Conservation (phyloP, 1,140 invertebrate genomes). For the Pachypsylla venusta region DNA sequence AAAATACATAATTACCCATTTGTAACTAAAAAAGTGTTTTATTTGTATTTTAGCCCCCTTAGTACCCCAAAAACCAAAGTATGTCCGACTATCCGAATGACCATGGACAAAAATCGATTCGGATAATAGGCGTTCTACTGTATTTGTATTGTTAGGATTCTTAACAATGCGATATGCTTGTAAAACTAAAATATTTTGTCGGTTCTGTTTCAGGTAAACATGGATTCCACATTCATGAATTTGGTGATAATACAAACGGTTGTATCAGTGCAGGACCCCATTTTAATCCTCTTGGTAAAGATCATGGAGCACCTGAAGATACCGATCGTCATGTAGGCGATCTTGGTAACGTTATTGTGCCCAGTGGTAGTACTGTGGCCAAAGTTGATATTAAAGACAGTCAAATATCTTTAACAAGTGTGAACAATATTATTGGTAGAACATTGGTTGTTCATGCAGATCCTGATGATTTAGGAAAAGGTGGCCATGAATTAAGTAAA, state of each 20-base stretch:
- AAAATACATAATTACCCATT: too few species aligned
- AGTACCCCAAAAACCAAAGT: too few species aligned
- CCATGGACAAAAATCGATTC: too few species aligned
- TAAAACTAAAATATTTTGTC: slow-evolving; percentile 29
- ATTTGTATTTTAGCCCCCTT: too few species aligned
- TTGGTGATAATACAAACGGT: slow-evolving; percentile 89
- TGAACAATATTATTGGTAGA: slow-evolving; percentile 69
- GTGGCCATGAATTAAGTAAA: slow-evolving; percentile 84
- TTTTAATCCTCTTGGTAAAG: slow-evolving; percentile 77
- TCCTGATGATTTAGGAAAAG: slow-evolving; percentile 84
- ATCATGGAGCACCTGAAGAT: slow-evolving; percentile 69
- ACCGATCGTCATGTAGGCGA: slow-evolving; percentile 73
- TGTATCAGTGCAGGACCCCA: slow-evolving; percentile 91
- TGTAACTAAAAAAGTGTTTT: too few species aligned
- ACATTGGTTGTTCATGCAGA: slow-evolving; percentile 85
- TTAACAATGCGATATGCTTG: slow-evolving; percentile 12
- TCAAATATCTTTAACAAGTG: slow-evolving; percentile 54
- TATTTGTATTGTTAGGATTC: neutral
- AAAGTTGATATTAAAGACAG: slow-evolving; percentile 62
- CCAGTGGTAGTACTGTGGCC: slow-evolving; percentile 50
- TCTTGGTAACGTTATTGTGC: slow-evolving; percentile 76
- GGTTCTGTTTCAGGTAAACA: slow-evolving; percentile 52
- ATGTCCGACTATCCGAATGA: too few species aligned
- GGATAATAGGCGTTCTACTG: too few species aligned
- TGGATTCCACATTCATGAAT: slow-evolving; percentile 96